Base-by-base conservation (phyloP, 64 coral and sea anemone genomes). In the Platygyra sinensis region DNA sequence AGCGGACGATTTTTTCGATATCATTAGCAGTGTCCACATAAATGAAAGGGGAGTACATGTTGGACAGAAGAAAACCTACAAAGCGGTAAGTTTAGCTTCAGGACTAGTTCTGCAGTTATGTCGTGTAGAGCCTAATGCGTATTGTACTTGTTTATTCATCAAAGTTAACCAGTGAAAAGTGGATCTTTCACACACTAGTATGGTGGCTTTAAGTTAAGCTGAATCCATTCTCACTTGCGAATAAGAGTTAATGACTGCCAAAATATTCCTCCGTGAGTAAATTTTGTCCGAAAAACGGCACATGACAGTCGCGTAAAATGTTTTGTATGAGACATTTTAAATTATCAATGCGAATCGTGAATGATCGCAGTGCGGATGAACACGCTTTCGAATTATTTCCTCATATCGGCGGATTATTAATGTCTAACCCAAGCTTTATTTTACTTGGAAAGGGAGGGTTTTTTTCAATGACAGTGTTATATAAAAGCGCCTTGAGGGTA, bases 1-100 rank as follows among this genome's bases (percentile, higher is more conserved):
- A 57, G 91, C 91, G 3, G 91, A 93, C 38, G 91, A 93, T 75
- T 93, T 93, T 83, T 93, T 93, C 76, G 91, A 93, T 67, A 93
- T 93, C 72, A 93, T 93, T 57, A 93, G 91, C 72, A 88, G 86
- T 20, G 91, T 93, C 3, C 91, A 93, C 86, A 93, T 93, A 27
- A 93, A 93, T 76, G 91, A 93, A 11, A 75, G 91, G 30, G 91
- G 91, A 76, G 80, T 93, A 62, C 91, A 93, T 72, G 91, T 93
- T 49, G 91, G 91, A 27, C 91, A 93, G 72, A 93, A 93, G 79
- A 93, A 93, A 59, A 93, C 91, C 54, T 93, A 93, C 71, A 82
- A 83, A 78, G 91, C 91, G 91, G 91, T 93, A 77, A 79, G 91
- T 93, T 72, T 19, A 86, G 61, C 46, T 27, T 69, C n/a, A 69